These are phyloP conservation scores for Australoheros facetus DNA, from an alignment of 2,797 vertebrate species.

Conservation along the genomic window DNA sequence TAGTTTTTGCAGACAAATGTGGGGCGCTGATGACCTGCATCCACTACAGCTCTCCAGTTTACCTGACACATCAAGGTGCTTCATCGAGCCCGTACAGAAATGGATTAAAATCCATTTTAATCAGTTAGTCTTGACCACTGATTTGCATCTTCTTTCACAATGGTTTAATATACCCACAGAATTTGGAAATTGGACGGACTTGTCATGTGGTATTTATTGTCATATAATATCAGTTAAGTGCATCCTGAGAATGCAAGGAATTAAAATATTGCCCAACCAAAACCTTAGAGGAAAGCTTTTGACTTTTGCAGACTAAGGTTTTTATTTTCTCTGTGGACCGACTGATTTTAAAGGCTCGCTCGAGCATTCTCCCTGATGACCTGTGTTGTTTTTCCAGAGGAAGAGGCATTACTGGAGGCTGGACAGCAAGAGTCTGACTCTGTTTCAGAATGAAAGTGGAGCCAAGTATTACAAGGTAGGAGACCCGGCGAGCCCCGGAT, in stretches of 20 bases:
- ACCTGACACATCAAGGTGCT: not conserved
- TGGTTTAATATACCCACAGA: not conserved
- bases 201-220: not conserved
- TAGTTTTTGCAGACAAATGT: not conserved
- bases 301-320: not conserved
- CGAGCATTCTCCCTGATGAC: not conserved
- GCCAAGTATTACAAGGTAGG: conserved; percentile 84
- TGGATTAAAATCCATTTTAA: not conserved
- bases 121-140: not conserved
- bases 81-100: not conserved
- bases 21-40: not conserved
- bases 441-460: conserved; percentile 83
- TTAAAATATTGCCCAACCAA: not conserved
- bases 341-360: not conserved
- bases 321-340: not conserved
- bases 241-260: not conserved
- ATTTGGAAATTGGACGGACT: not conserved
- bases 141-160: not conserved
- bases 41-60: not conserved
- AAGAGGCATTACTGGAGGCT: conserved; percentile 86
- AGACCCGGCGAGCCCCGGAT: conserved; percentile 23
- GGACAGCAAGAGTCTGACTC: conserved; percentile 83
- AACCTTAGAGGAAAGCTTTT: not conserved
- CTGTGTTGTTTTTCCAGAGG: conserved; percentile 67
- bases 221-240: not conserved